These are phyloP conservation scores for Mus spicilegus DNA, from an alignment of 2,113 vertebrate species.

Conservation along the genomic window DNA sequence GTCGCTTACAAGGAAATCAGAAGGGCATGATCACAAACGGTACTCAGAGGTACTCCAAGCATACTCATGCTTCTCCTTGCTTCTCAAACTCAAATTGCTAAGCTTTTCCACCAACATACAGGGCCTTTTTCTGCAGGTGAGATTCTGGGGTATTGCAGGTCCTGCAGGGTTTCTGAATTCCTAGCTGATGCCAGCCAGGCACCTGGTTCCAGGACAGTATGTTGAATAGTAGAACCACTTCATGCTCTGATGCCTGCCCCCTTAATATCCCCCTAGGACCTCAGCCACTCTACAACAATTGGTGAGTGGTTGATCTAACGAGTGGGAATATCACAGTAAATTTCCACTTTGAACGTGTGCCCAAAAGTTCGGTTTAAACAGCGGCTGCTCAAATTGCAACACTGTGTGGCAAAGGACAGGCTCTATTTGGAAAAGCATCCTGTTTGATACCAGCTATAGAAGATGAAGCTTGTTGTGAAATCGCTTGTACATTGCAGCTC, in stretches of 20 bases:
- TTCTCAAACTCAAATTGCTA: not conserved
- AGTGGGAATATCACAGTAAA: conserved; percentile 16
- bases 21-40: not conserved
- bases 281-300: not conserved
- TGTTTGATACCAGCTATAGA: not conserved
- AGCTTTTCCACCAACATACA: not conserved
- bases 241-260: not conserved
- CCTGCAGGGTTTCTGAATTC: not conserved
- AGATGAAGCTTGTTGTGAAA: conserved; percentile 49
- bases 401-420: conserved; percentile 8
- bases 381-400: conserved; percentile 20
- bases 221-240: not conserved
- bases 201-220: not conserved
- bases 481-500: conserved; percentile 51
- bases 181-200: not conserved
- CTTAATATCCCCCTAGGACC: not conserved
- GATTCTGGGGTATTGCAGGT: not conserved
- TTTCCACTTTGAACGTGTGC: not conserved
- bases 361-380: conserved; percentile 46
- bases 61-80: not conserved
- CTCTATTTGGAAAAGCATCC: not conserved
- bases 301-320: not conserved
- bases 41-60: not conserved
- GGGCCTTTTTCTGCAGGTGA: not conserved
- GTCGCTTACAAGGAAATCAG: not conserved